phyloP scores from a whole-genome alignment of 1,140 invertebrate genomes.

The Pseudomyrmex cubaensis region DNA sequence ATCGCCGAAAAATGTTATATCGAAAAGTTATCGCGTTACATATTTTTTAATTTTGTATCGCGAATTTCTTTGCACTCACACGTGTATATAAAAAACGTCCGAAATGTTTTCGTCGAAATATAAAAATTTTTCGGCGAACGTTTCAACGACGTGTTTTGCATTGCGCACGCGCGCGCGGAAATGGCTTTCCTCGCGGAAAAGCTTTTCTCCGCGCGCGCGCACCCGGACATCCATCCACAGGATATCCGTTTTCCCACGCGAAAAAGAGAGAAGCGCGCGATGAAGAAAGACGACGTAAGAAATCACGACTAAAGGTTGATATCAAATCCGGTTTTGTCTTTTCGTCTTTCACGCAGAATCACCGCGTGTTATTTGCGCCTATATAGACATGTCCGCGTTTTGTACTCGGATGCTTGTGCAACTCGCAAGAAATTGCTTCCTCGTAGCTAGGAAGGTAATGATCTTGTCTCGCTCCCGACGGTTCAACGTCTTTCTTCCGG shows the following conservation, averaged over 20 bases:
- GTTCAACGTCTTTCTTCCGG: slow-evolving; percentile 19
- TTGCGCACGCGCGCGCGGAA: slow-evolving; percentile 17
- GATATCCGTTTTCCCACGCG: slow-evolving; percentile 55
- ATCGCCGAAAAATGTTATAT: too few relatives aligned
- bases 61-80: too few relatives aligned
- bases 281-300: slow-evolving; percentile 22
- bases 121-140: too few relatives aligned
- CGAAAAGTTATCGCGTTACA: too few relatives aligned
- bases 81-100: neutral
- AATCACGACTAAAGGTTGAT: slow-evolving; percentile 20
- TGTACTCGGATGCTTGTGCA: neutral
- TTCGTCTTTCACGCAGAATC: neutral
- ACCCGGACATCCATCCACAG: slow-evolving; percentile 11
- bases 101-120: too few relatives aligned
- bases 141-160: neutral
- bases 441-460: neutral
- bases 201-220: slow-evolving; percentile 23
- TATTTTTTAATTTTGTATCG: too few relatives aligned
- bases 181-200: slow-evolving; percentile 27
- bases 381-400: slow-evolving; percentile 3
- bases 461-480: slow-evolving; percentile 24
- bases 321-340: slow-evolving; percentile 35
- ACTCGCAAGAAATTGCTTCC: slow-evolving; percentile 38
- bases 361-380: neutral
- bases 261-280: neutral